Evolutionary conservation across 2,113 vertebrate species (phyloP).

Genomic region (Percina caprodes): DNA sequence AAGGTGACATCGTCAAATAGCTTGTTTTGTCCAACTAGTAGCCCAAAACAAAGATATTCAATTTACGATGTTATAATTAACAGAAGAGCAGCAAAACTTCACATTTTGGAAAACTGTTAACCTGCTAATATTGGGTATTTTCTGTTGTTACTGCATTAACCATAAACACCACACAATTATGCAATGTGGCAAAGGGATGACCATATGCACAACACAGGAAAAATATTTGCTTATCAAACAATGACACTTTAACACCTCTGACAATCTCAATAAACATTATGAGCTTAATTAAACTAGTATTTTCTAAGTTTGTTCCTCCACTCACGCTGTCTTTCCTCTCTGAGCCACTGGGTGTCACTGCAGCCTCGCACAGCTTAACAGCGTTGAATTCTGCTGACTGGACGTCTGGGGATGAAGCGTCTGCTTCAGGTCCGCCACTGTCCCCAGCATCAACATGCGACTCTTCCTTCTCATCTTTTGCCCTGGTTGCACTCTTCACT

Average conservation of each 20-base stretch:
- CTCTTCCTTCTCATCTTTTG: conserved; percentile 1
- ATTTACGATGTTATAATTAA: not conserved
- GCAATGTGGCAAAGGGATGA: not conserved
- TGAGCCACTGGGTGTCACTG: conserved; percentile 41
- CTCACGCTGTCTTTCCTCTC: conserved; percentile 61
- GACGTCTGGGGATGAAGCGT: not conserved
- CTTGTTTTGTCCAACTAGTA: too few relatives aligned
- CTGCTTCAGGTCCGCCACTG: not conserved
- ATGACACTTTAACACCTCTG: not conserved
- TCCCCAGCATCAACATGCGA: not conserved
- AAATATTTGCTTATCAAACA: not conserved
- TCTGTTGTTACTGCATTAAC: not conserved
- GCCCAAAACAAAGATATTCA: not conserved
- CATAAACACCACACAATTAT: not conserved
- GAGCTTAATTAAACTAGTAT: not conserved
- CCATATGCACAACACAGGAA: not conserved
- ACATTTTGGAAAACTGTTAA: too few relatives aligned
- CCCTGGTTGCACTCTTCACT: not conserved
- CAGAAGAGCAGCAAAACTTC: too few relatives aligned
- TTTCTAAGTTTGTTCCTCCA: not conserved
- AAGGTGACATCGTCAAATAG: too few relatives aligned
- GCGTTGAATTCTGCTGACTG: not conserved
- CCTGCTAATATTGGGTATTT: not conserved
- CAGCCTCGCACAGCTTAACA: conserved; percentile 10
- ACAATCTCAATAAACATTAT: not conserved